Evolutionary conservation across 2,797 vertebrate species (phyloP).

Genomic region (Psittacula derbiana): DNA sequence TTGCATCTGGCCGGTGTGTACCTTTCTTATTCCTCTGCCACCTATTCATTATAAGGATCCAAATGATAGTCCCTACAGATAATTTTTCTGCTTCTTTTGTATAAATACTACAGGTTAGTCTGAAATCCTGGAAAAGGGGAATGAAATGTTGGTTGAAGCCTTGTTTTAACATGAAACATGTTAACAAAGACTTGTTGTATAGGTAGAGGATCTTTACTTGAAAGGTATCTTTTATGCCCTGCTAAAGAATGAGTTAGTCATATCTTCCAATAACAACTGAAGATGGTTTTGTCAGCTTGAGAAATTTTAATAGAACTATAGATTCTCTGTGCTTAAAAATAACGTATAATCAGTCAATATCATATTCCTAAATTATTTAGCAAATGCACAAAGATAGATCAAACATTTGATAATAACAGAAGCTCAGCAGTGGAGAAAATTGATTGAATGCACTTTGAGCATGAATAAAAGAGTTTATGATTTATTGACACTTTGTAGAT

Average conservation of each 20-base stretch:
- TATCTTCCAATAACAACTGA: background rate
- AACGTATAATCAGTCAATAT: slow-evolving; percentile 54
- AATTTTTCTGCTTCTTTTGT: background rate
- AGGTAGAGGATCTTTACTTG: background rate
- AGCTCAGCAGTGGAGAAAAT: slow-evolving; percentile 63
- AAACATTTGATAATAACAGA: slow-evolving; percentile 58
- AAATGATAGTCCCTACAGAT: background rate
- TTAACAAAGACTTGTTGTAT: background rate
- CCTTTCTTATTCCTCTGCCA: background rate
- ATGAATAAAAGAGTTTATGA: slow-evolving; percentile 67
- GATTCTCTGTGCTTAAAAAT: slow-evolving; percentile 33
- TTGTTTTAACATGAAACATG: background rate
- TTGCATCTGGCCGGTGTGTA: background rate
- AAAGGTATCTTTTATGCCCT: background rate
- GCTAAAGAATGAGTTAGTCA: background rate
- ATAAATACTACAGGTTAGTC: background rate
- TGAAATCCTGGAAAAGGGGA: background rate
- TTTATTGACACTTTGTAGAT: slow-evolving; percentile 67
- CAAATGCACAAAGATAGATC: slow-evolving; percentile 54
- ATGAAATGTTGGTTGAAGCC: background rate
- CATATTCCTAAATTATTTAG: slow-evolving; percentile 64
- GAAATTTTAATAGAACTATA: slow-evolving; percentile 27
- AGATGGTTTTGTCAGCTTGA: slow-evolving; percentile 25
- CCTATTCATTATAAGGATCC: background rate
- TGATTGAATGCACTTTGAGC: slow-evolving; percentile 58